These are phyloP conservation scores for Macrotis lagotis DNA, from an alignment of 2,113 vertebrate genomes.

Conservation along the genomic window DNA sequence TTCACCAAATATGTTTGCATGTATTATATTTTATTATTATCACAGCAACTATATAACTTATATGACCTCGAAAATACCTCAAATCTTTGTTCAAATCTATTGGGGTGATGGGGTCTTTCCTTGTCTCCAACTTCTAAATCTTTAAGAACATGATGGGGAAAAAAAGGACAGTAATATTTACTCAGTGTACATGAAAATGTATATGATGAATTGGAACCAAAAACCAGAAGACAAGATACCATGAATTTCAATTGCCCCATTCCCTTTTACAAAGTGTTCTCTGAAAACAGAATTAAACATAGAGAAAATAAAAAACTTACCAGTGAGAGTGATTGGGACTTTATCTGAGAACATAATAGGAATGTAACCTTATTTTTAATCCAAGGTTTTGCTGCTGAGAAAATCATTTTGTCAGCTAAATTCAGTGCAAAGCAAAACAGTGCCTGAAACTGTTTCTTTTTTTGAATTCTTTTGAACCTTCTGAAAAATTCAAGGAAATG, in stretches of 20 bases:
- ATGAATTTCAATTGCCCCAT: background rate
- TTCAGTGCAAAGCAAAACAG: slow-evolving; percentile 53
- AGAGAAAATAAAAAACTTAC: background rate
- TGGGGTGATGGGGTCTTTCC: background rate
- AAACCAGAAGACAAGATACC: slow-evolving; percentile 4
- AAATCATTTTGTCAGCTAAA: slow-evolving; percentile 47
- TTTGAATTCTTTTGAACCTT: slow-evolving; percentile 16
- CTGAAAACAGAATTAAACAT: background rate
- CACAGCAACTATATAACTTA: background rate
- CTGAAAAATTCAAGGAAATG: slow-evolving; percentile 42
- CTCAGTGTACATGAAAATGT: slow-evolving; percentile 25
- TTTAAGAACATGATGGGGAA: slow-evolving; percentile 4
- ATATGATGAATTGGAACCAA: slow-evolving; percentile 41
- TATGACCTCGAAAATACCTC: background rate
- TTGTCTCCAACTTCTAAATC: slow-evolving; percentile 41
- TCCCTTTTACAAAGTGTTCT: slow-evolving; percentile 29
- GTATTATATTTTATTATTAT: background rate
- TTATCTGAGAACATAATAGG: slow-evolving; percentile 33
- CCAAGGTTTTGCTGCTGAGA: slow-evolving; percentile 37
- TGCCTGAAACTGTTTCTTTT: slow-evolving; percentile 23
- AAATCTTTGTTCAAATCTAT: background rate
- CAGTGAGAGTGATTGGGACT: background rate
- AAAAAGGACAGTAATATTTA: background rate
- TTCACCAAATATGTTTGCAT: background rate
- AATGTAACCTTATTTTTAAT: slow-evolving; percentile 52